Conservation (phyloP, 2,113 vertebrate genomes). For the Aegotheles bennettii region DNA sequence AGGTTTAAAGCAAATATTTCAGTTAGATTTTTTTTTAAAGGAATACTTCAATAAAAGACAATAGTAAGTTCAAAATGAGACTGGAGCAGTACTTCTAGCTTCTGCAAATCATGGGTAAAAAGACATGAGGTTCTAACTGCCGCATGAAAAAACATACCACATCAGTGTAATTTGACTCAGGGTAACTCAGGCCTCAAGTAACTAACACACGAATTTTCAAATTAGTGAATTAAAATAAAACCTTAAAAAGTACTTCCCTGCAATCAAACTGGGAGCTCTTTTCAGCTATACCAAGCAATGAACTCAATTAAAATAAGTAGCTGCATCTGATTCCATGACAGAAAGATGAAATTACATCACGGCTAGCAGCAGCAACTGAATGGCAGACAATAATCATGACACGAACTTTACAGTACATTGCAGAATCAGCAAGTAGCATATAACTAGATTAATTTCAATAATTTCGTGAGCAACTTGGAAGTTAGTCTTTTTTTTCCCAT, state of each 20-base stretch:
- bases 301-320: constrained; percentile 50
- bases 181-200: not conserved
- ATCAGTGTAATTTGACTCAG: not conserved
- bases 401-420: not conserved
- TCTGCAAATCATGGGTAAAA: not conserved
- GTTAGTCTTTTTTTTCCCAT: not conserved
- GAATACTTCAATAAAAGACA: not conserved
- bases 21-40: not conserved
- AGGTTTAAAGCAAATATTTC: not conserved
- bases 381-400: constrained; percentile 4
- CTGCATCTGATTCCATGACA: not conserved
- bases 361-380: not conserved
- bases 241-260: not conserved
- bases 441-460: constrained; percentile 36
- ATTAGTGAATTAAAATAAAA: not conserved
- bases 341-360: constrained; percentile 58
- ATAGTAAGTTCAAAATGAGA: not conserved
- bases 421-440: constrained; percentile 28
- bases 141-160: not conserved
- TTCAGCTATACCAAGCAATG: not conserved
- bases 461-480: constrained; percentile 33
- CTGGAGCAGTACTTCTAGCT: not conserved
- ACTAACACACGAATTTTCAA: not conserved
- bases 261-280: not conserved
- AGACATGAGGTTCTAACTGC: not conserved